Percentiles rank a stretch among this genome's conserved stretches.
phyloP scores from a whole-genome alignment of 2,113 vertebrate genomes.

The Melospiza georgiana region DNA sequence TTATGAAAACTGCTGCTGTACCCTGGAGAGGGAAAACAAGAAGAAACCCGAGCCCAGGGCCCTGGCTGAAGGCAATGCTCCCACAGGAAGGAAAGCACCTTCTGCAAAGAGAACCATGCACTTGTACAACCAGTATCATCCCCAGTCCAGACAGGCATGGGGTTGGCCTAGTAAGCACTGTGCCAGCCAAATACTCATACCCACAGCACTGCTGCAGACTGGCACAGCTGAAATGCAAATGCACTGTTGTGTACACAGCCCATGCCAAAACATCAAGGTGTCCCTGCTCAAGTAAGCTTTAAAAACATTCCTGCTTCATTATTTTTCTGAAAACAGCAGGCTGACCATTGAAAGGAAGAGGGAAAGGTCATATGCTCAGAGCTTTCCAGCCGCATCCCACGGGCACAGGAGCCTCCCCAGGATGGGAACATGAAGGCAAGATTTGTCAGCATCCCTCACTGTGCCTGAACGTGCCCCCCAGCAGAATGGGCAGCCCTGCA shows the following conservation, averaged over 20 bases:
- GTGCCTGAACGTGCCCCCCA: not conserved
- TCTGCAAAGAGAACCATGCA: not conserved
- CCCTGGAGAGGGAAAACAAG: not conserved
- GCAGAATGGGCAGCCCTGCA: not conserved
- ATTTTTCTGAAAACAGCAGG: not conserved
- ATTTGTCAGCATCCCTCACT: rapidly evolving
- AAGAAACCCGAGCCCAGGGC: not conserved
- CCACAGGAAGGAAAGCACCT: not conserved
- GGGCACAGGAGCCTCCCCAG: rapidly evolving
- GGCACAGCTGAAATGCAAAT: not conserved
- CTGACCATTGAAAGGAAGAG: not conserved
- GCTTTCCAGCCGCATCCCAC: not conserved
- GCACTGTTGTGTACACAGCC: not conserved
- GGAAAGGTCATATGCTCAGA: not conserved
- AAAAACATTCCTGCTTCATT: not conserved
- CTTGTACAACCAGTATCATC: too few relatives aligned
- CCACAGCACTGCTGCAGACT: not conserved
- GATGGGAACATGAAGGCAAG: not conserved
- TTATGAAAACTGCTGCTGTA: not conserved
- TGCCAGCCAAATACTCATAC: not conserved
- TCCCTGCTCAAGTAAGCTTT: not conserved
- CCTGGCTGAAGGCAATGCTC: not conserved
- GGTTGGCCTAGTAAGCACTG: not conserved
- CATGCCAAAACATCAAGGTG: not conserved
- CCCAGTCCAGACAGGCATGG: not conserved